Evolutionary conservation across 2,888 invertebrate genomes (phyloP), one percentile per base, ranked within the genome.

Genomic region (Anthoptus insignis): DNA sequence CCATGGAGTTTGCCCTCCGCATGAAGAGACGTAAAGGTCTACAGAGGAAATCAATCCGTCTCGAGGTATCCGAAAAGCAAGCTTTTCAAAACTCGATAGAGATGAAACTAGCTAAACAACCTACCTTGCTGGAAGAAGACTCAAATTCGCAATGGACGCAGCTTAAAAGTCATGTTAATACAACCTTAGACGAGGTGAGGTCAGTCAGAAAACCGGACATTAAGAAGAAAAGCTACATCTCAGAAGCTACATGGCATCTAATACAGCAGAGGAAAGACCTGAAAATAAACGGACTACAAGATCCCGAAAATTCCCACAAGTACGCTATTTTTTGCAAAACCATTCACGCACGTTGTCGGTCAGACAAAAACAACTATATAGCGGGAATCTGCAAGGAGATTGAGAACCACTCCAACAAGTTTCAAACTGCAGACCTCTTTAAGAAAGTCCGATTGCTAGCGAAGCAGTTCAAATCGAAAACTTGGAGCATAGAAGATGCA

Each of bases 391-490:
- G 24, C 14, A 49, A 6, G 6, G 27, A 27, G 14, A 27, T 27
- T 27, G 49, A 49, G 8, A 1, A n/a, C 1, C 49, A 50, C 11
- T 29, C 50, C 1, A 5, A 29, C 1, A 50, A 29, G 14, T 50
- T 29, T 4, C 29, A 50, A 50, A 16, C 29, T 19, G 50, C 29
- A 11, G 50, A 50, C 11, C 50, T 50, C 14, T 50, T 50, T 16
- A 50, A 50, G 11, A 50, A 50, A 50, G 50, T 50, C 11, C 14
- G 50, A 1, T 2, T 50, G 2, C 29, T 50, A 8, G 2, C 50
- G 1, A 50, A 19, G 7, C 29, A 50, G 29, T 50, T 29, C 11
- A 50, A 50, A 16, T 9, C 50, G 9, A 53, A 37, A 6, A 37
- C 37, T n/a, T 37, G 37, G 37, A 6, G 2, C 13, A n/a, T 37